These are phyloP conservation scores for Lagria hirta DNA, from an alignment of 2,888 invertebrate species.

Conservation along the genomic window DNA sequence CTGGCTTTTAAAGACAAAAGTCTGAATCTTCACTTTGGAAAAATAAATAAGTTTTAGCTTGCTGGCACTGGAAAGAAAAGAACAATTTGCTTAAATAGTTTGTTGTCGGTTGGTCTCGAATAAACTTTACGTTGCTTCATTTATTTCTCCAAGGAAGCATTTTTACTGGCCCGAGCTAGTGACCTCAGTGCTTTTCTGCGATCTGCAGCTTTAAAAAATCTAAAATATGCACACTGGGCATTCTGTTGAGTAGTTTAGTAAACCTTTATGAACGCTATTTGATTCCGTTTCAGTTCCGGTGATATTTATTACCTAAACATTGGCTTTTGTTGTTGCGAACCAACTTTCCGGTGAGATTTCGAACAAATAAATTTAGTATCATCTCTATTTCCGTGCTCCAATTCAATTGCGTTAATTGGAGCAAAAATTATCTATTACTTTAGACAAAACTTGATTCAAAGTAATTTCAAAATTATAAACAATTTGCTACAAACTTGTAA, in stretches of 20 bases:
- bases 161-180: slow-evolving; percentile 31
- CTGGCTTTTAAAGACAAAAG: too few relatives aligned
- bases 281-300: slow-evolving; percentile 27
- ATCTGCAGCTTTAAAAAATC: slow-evolving; percentile 34
- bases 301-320: slow-evolving; percentile 19
- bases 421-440: too few relatives aligned
- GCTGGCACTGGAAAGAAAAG: too few relatives aligned
- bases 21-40: too few relatives aligned
- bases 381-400: too few relatives aligned
- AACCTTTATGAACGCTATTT: slow-evolving; percentile 38
- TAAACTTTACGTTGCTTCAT: slow-evolving; percentile 30
- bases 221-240: slow-evolving; percentile 38
- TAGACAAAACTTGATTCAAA: too few relatives aligned
- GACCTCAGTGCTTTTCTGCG: slow-evolving; percentile 31
- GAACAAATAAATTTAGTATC: slow-evolving; percentile 17
- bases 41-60: too few relatives aligned
- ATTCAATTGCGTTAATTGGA: too few relatives aligned
- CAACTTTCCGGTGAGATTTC: slow-evolving; percentile 15
- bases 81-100: slow-evolving; percentile 27
- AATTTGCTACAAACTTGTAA: too few relatives aligned
- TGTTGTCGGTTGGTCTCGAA: slow-evolving; percentile 28
- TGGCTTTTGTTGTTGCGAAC: slow-evolving; percentile 19
- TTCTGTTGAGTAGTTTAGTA: slow-evolving; percentile 32
- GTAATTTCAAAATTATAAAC: too few relatives aligned
- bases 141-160: slow-evolving; percentile 32